Conservation (phyloP, 2,888 invertebrate species). For the Trichopria drosophilae region DNA sequence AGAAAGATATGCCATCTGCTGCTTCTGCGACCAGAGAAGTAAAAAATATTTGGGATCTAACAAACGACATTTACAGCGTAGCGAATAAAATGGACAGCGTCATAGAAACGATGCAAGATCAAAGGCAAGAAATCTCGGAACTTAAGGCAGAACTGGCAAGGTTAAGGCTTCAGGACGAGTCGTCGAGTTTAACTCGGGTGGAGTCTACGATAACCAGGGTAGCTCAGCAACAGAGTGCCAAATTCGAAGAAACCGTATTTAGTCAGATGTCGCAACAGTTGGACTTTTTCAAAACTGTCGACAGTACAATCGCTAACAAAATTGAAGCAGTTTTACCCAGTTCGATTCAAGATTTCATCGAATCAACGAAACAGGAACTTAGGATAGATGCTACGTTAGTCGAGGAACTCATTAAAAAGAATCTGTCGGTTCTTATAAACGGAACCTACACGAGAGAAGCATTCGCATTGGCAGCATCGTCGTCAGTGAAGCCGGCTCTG, state of each 20-base stretch:
- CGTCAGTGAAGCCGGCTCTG: constrained; percentile 73
- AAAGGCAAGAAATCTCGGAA: constrained; percentile 49
- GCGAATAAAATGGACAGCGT: constrained; percentile 49
- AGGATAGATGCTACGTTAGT: constrained; percentile 62
- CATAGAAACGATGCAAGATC: constrained; percentile 48
- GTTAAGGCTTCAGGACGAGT: constrained; percentile 41
- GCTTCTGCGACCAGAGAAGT: constrained; percentile 22
- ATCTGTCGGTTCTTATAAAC: constrained; percentile 76
- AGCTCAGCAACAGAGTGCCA: constrained; percentile 47
- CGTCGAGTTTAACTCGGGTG: constrained; percentile 44
- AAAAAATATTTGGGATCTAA: constrained; percentile 38
- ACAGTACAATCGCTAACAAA: constrained; percentile 59
- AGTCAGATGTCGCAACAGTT: constrained; percentile 46
- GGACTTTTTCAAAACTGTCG: constrained; percentile 49
- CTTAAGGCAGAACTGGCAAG: constrained; percentile 44
- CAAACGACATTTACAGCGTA: constrained; percentile 41
- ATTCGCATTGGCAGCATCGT: constrained; percentile 69
- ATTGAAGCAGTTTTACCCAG: constrained; percentile 61
- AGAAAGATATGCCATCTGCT: constrained; percentile 29
- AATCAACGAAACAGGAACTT: constrained; percentile 74
- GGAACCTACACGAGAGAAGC: constrained; percentile 74
- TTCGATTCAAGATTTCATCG: constrained; percentile 69
- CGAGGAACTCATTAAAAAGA: constrained; percentile 75
- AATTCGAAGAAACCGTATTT: constrained; percentile 48
- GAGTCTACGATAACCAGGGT: constrained; percentile 48